Base-by-base conservation (phyloP, 2,888 invertebrate species). In the Anagyrus pseudococci region DNA sequence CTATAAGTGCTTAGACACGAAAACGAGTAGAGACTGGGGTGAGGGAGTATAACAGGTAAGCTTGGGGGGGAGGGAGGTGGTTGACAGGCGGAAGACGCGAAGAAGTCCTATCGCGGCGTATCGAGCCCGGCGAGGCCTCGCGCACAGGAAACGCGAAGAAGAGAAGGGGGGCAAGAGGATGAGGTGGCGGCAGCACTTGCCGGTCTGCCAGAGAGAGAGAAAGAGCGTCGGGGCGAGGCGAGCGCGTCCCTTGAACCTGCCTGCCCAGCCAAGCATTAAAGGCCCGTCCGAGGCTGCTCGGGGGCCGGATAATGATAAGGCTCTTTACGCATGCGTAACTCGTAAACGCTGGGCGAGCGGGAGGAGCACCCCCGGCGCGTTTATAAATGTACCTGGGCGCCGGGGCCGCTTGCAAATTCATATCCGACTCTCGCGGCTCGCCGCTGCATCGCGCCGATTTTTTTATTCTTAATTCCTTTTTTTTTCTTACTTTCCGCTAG, bases 211-310 rank as follows among this genome's bases (percentile, higher is more conserved):
- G 52, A 52, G 52, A 33, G 48, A 48, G 48, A 13, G 48, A 48
- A 17, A 22, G 23, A 37, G 33, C 29, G 19, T 13, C 48, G 47
- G 17, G 7, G 15, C n/a, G 22, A 8, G 6, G 44, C n/a, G 29
- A 25, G 25, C 54, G 67, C 68, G 72, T 71, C 69, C 75, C 75
- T 76, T 75, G 74, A 76, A 75, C 75, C 71, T 70, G 70, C 29
- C 72, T 71, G 74, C 54, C 64, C 71, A 73, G 64, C 73, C 71
- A 72, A 70, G 69, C 74, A 72, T 74, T 69, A 62, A 71, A 68
- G 66, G 70, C 64, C 62, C 64, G 53, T 29, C 50, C 52, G 60
- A 67, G 22, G 20, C 40, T 22, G n/a, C 46, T 23, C 47, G 61
- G 57, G 64, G 59, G 54, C 64, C 52, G 61, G 69, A 70, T 70